phyloP scores from a whole-genome alignment of 2,888 invertebrate species.

The Steromphala cineraria region DNA sequence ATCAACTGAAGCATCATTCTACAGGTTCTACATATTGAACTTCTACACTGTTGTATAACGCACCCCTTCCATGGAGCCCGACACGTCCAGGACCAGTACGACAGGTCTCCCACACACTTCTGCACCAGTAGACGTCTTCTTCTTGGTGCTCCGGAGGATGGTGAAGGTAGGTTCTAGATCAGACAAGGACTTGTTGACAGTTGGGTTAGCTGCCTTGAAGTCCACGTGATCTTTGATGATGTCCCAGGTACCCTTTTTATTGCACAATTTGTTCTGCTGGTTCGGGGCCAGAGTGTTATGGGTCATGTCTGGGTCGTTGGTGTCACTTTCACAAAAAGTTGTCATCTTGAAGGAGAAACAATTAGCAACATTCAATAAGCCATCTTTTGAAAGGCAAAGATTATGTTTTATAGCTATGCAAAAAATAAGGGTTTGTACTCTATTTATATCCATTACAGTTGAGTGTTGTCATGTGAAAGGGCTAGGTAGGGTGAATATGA shows the following conservation, averaged over 20 bases:
- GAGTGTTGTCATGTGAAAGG: too few species aligned
- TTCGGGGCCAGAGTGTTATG: neutral
- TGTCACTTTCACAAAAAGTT: neutral
- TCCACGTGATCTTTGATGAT: neutral
- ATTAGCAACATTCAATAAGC: too few species aligned
- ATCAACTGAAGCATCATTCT: too few species aligned
- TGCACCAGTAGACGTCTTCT: neutral
- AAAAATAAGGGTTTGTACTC: too few species aligned
- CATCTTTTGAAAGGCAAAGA: too few species aligned
- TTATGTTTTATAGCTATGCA: too few species aligned
- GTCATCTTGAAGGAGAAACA: neutral
- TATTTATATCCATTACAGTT: too few species aligned
- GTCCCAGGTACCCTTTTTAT: neutral
- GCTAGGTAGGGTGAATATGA: too few species aligned
- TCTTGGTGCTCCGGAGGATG: neutral
- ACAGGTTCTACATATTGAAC: too few species aligned
- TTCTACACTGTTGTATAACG: neutral
- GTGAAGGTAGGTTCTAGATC: neutral
- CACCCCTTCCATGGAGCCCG: constrained; percentile 1
- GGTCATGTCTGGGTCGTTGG: neutral
- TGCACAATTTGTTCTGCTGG: constrained; percentile 14
- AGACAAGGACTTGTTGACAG: neutral
- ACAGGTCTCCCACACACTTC: constrained; percentile 1
- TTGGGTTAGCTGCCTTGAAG: neutral
- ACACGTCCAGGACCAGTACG: constrained; percentile 2